Percentiles rank a stretch among this genome's conserved stretches.
These are phyloP conservation scores for Dryomyza anilis DNA, from an alignment of 2,888 invertebrate genomes.

Conservation along the genomic window DNA sequence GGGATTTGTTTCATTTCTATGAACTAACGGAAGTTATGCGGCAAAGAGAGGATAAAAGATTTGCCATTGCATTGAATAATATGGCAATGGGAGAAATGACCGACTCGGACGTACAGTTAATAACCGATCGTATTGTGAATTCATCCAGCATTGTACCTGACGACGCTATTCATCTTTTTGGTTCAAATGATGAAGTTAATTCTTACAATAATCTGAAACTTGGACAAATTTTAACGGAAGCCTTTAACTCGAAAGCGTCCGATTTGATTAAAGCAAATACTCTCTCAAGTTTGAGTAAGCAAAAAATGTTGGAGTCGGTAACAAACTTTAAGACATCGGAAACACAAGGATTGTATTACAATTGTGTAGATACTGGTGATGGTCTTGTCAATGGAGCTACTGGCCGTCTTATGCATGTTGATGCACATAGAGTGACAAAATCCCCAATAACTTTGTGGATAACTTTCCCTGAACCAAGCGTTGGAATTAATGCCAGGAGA, in stretches of 20 bases:
- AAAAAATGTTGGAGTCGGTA: slow-evolving; percentile 2
- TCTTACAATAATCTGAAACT: too few species aligned
- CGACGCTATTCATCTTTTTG: too few species aligned
- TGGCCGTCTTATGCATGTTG: slow-evolving; percentile 1
- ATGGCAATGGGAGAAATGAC: slow-evolving; percentile 19
- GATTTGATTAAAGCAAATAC: slow-evolving; percentile 15
- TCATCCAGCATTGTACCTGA: too few species aligned
- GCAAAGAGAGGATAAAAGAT: too few species aligned
- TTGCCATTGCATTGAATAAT: slow-evolving; percentile 20
- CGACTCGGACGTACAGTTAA: slow-evolving; percentile 6
- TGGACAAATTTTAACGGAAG: slow-evolving; percentile 13
- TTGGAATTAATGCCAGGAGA: too few species aligned
- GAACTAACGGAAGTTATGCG: slow-evolving; percentile 19
- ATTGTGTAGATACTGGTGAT: too few species aligned
- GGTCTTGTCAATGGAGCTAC: slow-evolving; percentile 14
- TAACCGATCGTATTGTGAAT: too few species aligned
- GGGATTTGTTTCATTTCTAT: too few species aligned
- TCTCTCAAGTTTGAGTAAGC: background rate
- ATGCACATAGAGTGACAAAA: background rate
- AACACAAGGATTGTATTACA: slow-evolving; percentile 24
- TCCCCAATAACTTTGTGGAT: too few species aligned
- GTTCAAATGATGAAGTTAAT: too few species aligned
- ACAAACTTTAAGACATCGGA: slow-evolving; percentile 1
- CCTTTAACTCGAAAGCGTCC: background rate
- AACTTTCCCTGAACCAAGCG: too few species aligned